Evolutionary conservation across 2,888 invertebrate species (phyloP).

Genomic region (Physocephala rufipes): DNA sequence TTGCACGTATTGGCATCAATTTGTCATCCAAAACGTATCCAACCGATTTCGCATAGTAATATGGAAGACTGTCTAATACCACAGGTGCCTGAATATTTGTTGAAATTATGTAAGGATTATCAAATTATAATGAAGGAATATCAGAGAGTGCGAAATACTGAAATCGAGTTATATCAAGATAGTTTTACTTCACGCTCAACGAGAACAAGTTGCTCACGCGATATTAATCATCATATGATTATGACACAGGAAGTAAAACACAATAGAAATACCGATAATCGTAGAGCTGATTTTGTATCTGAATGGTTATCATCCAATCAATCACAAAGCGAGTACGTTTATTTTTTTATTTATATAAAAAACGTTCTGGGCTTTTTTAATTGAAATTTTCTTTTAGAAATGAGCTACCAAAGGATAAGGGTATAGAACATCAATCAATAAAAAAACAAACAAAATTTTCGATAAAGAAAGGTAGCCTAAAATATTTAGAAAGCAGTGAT

Average conservation of each 20-base stretch:
- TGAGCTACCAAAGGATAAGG: too few relatives aligned
- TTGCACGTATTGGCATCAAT: too few relatives aligned
- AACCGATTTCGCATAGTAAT: slow-evolving; percentile 18
- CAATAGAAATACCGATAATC: not conserved
- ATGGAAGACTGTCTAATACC: slow-evolving; percentile 24
- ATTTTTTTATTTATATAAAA: not conserved
- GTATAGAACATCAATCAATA: not conserved
- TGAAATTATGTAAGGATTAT: slow-evolving; percentile 37
- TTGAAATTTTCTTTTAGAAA: too few relatives aligned
- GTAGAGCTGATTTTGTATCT: not conserved
- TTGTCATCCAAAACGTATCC: too few relatives aligned
- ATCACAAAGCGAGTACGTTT: not conserved
- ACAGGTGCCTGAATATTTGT: slow-evolving; percentile 42
- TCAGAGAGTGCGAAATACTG: slow-evolving; percentile 15
- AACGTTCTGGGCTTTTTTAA: not conserved
- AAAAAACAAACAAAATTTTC: slow-evolving; percentile 15
- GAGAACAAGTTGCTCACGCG: not conserved
- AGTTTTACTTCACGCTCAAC: not conserved
- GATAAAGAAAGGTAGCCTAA: not conserved
- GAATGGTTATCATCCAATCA: slow-evolving; percentile 10
- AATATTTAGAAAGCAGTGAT: not conserved
- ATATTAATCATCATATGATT: not conserved
- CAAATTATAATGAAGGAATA: slow-evolving; percentile 25
- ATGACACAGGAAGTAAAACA: slow-evolving; percentile 8
- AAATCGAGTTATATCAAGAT: slow-evolving; percentile 8